Conservation (phyloP, 2,888 invertebrate genomes). For the Antitype chi region DNA sequence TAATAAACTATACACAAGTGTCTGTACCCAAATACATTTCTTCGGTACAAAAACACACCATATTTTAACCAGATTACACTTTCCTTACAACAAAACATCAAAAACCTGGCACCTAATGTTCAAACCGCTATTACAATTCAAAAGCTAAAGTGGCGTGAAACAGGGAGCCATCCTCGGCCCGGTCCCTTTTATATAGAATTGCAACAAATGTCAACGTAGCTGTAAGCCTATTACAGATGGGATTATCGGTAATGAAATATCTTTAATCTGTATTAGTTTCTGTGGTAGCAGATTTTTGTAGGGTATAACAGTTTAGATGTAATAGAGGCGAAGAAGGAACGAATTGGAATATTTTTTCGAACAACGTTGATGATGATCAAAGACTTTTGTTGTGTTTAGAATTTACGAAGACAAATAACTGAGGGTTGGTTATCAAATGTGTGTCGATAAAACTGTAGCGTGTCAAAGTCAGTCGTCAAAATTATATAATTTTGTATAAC, state of each 20-base stretch:
- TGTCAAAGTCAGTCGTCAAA: too few species aligned
- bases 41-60: neutral
- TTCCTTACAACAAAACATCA: neutral
- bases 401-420: too few species aligned
- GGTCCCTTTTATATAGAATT: constrained; percentile 68
- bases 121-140: constrained; percentile 54
- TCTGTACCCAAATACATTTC: neutral
- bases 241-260: constrained; percentile 90
- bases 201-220: constrained; percentile 87
- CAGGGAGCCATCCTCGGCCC: constrained; percentile 64
- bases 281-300: constrained; percentile 67
- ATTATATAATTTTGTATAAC: too few species aligned
- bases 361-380: constrained; percentile 5
- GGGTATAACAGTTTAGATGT: constrained; percentile 35
- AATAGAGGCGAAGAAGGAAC: constrained; percentile 27
- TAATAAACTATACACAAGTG: neutral
- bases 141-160: constrained; percentile 67
- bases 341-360: constrained; percentile 30
- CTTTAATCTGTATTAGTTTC: constrained; percentile 88
- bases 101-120: constrained; percentile 35
- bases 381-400: constrained; percentile 3
- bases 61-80: neutral
- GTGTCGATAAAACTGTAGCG: too few species aligned
- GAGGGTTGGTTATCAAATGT: too few species aligned
- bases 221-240: constrained; percentile 86